Percentiles rank a stretch among this genome's conserved stretches.
Evolutionary conservation across 2,888 invertebrate species (phyloP).

Genomic region (Chaitophorus viminalis): DNA sequence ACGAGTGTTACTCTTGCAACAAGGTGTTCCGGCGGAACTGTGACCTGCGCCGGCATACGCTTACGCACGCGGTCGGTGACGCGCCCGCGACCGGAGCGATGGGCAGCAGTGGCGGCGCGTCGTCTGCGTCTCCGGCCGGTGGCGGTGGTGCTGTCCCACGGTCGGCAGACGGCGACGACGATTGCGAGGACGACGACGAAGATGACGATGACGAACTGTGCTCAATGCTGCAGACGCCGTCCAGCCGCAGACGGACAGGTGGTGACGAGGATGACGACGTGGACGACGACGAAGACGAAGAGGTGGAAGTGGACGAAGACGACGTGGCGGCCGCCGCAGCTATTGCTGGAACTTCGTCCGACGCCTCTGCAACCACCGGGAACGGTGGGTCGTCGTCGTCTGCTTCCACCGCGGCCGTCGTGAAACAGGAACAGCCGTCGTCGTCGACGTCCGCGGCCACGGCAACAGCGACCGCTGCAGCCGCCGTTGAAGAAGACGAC

Average conservation of each 20-base stretch:
- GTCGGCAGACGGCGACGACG: slow-evolving; percentile 5
- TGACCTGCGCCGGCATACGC: slow-evolving; percentile 87
- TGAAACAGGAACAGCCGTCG: slow-evolving; percentile 63
- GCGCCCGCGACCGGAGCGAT: slow-evolving; percentile 24
- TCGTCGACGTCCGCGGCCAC: not conserved
- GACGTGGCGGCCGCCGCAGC: slow-evolving; percentile 69
- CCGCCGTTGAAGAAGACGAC: slow-evolving; percentile 64
- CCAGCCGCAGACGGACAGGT: not conserved
- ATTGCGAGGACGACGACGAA: slow-evolving; percentile 14
- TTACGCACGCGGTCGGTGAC: slow-evolving; percentile 74
- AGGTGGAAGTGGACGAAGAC: slow-evolving; percentile 65
- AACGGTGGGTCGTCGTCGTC: slow-evolving; percentile 74
- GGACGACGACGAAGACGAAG: slow-evolving; percentile 41
- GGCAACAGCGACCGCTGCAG: not conserved
- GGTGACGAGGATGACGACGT: slow-evolving; percentile 17
- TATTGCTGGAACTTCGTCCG: slow-evolving; percentile 57
- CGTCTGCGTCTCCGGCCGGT: not conserved
- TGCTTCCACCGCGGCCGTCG: slow-evolving; percentile 33
- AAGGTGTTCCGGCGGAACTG: slow-evolving; percentile 93
- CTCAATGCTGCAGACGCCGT: slow-evolving; percentile 19
- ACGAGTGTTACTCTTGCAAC: slow-evolving; percentile 70
- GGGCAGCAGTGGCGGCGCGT: not conserved
- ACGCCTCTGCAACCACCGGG: slow-evolving; percentile 70
- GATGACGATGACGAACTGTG: slow-evolving; percentile 41
- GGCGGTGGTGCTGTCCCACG: not conserved